These are phyloP conservation scores for Bradynema listronoti DNA, from an alignment of 1,140 invertebrate species.

Conservation along the genomic window DNA sequence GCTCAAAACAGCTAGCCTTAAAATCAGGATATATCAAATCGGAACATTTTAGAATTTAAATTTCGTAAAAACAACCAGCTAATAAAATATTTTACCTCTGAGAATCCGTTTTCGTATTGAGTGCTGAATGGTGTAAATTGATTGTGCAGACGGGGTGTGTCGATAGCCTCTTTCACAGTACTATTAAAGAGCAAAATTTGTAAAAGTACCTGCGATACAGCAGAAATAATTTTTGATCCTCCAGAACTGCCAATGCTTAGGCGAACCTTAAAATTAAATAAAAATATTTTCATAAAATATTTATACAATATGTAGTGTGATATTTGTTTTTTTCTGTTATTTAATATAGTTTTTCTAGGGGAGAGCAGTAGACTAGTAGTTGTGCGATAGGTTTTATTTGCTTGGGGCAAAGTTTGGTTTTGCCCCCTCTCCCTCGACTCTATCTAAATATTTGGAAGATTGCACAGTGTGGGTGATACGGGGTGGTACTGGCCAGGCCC, in stretches of 20 bases:
- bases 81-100: slow-evolving; percentile 61
- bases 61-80: neutral
- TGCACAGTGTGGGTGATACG: too few relatives aligned
- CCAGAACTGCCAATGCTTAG: slow-evolving; percentile 80
- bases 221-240: slow-evolving; percentile 78
- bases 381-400: too few relatives aligned
- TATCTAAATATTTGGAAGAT: too few relatives aligned
- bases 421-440: too few relatives aligned
- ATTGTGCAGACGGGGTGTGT: slow-evolving; percentile 79
- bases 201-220: slow-evolving; percentile 70
- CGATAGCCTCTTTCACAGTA: slow-evolving; percentile 77
- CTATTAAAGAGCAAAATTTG: slow-evolving; percentile 75
- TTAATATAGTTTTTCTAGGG: too few relatives aligned
- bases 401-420: too few relatives aligned
- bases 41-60: neutral
- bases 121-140: slow-evolving; percentile 77
- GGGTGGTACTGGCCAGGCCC: too few relatives aligned
- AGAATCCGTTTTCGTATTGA: slow-evolving; percentile 71
- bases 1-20: too few relatives aligned
- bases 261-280: slow-evolving; percentile 37
- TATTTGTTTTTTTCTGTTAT: too few relatives aligned
- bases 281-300: too few relatives aligned
- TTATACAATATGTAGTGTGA: neutral
- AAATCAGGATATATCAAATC: neutral
- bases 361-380: too few relatives aligned